phyloP scores from a whole-genome alignment of 2,113 vertebrate species.

The Nothobranchius furzeri region DNA sequence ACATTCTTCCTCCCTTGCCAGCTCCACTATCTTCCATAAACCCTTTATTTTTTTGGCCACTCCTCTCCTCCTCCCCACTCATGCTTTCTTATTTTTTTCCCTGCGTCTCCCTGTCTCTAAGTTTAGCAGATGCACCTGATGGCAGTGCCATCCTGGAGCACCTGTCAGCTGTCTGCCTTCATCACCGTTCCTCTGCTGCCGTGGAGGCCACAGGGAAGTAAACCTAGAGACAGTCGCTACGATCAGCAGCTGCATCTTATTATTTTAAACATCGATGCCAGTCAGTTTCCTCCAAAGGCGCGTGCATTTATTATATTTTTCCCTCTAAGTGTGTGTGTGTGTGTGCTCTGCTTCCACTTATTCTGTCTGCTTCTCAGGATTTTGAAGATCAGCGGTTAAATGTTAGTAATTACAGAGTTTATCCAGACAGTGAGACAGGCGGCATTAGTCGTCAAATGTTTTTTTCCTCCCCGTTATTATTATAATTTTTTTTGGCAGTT shows the following conservation, averaged over 20 bases:
- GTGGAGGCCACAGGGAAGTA: slow-evolving; percentile 72
- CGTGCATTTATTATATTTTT: slow-evolving; percentile 55
- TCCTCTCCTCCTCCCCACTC: slow-evolving; percentile 15
- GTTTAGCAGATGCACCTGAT: slow-evolving; percentile 78
- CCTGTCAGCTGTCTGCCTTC: slow-evolving; percentile 83
- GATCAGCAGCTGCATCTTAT: slow-evolving; percentile 79
- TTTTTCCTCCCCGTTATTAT: slow-evolving; percentile 9
- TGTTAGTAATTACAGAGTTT: slow-evolving; percentile 75
- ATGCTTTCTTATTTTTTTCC: background rate
- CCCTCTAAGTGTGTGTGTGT: background rate
- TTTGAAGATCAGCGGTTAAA: slow-evolving; percentile 71
- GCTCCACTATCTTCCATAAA: slow-evolving; percentile 23
- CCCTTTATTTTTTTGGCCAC: slow-evolving; percentile 25
- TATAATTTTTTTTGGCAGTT: slow-evolving; percentile 52
- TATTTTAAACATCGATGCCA: slow-evolving; percentile 78
- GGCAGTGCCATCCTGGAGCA: slow-evolving; percentile 76
- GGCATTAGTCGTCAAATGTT: slow-evolving; percentile 55
- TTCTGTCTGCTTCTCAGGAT: slow-evolving; percentile 51
- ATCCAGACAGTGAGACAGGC: slow-evolving; percentile 42
- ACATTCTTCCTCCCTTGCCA: slow-evolving; percentile 14
- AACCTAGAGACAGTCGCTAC: slow-evolving; percentile 69
- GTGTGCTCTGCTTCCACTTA: background rate
- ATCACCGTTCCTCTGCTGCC: slow-evolving; percentile 73
- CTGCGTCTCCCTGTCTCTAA: slow-evolving; percentile 41
- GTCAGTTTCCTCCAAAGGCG: slow-evolving; percentile 67